Evolutionary conservation across 2,797 vertebrate species (phyloP).

Genomic region (Hapalemur alaotrensis): DNA sequence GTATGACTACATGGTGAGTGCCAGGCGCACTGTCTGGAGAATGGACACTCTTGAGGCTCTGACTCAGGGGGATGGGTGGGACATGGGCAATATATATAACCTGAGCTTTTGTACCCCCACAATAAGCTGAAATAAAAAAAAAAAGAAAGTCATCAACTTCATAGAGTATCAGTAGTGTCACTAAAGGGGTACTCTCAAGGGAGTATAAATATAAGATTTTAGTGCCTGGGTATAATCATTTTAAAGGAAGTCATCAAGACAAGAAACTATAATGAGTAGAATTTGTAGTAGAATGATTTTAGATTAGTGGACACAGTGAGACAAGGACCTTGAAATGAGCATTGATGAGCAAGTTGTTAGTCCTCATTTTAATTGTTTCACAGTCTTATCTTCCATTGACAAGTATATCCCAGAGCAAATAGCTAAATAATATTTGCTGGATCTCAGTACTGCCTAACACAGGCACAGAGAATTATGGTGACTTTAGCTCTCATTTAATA

Average conservation of each 20-base stretch:
- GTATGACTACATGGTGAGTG: too few species aligned
- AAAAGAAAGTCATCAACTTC: background rate
- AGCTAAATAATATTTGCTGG: background rate
- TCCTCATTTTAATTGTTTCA: conserved; percentile 28
- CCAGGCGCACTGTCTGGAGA: too few species aligned
- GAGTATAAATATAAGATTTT: background rate
- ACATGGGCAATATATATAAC: too few species aligned
- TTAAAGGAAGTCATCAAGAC: background rate
- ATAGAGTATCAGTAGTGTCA: background rate
- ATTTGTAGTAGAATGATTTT: background rate
- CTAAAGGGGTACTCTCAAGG: background rate
- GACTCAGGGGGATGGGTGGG: too few species aligned
- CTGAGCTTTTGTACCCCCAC: too few species aligned
- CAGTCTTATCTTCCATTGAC: background rate
- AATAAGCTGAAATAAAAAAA: too few species aligned
- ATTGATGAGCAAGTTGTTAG: background rate
- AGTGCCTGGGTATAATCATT: background rate
- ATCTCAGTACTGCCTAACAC: background rate
- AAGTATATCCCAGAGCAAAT: background rate
- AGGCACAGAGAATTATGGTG: background rate
- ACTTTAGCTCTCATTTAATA: background rate
- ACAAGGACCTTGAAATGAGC: background rate
- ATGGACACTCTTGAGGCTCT: too few species aligned
- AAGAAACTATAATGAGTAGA: background rate
- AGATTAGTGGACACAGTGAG: background rate